Evolutionary conservation across 1,140 invertebrate species (phyloP).

Genomic region (Procambarus clarkii): DNA sequence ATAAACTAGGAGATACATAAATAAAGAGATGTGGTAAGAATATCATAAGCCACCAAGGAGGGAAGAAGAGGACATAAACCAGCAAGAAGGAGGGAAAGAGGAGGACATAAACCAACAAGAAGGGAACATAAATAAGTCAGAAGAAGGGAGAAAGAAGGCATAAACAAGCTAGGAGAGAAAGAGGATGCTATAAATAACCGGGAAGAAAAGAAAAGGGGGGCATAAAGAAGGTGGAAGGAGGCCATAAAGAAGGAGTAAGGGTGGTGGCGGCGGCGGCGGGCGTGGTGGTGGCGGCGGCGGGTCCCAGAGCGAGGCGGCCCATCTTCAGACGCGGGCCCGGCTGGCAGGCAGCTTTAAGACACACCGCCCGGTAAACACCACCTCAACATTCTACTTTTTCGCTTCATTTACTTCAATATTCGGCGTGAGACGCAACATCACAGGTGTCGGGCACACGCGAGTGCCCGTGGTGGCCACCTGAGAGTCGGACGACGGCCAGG

Average conservation of each 20-base stretch:
- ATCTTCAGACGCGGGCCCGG: slow-evolving; percentile 40
- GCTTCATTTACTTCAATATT: slow-evolving; percentile 28
- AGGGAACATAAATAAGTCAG: too few relatives aligned
- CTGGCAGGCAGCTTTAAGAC: slow-evolving; percentile 58
- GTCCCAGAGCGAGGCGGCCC: not conserved
- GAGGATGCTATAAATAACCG: not conserved
- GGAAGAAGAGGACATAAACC: not conserved
- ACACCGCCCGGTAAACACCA: slow-evolving; percentile 53
- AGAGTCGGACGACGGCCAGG: not conserved
- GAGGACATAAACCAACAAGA: too few relatives aligned
- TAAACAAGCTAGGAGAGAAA: not conserved
- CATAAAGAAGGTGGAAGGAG: not conserved
- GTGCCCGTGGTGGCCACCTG: not conserved
- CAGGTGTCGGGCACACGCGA: not conserved
- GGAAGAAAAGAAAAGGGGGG: not conserved
- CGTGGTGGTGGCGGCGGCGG: not conserved
- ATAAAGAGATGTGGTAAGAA: too few relatives aligned
- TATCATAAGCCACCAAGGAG: too few relatives aligned
- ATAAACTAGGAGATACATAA: too few relatives aligned
- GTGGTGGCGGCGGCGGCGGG: not conserved
- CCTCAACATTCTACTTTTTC: slow-evolving; percentile 54
- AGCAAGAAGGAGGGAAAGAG: too few relatives aligned
- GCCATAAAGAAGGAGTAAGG: not conserved
- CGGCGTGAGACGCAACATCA: not conserved
- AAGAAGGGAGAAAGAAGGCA: not conserved